Percentiles rank a stretch among this genome's conserved stretches.
These are phyloP conservation scores for Arbacia lixula DNA, from an alignment of 53 echinoderm and acorn worm species.

Conservation along the genomic window DNA sequence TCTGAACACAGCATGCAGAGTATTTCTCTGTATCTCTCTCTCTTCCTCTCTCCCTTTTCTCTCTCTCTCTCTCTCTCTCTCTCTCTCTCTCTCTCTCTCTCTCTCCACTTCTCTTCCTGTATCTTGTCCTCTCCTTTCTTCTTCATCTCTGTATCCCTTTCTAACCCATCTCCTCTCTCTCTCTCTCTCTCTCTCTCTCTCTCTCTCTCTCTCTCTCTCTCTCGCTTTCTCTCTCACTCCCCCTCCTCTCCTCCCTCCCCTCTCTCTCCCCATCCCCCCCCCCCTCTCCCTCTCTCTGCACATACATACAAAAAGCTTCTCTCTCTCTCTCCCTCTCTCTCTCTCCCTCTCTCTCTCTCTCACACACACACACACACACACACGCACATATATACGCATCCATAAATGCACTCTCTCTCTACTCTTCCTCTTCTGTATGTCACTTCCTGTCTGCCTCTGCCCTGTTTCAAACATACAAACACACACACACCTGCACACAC, in stretches of 20 bases:
- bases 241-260: not conserved
- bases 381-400: not conserved
- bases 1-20: too few species aligned
- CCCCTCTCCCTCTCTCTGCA: not conserved
- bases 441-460: too few species aligned
- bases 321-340: not conserved
- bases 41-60: not conserved
- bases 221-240: not conserved
- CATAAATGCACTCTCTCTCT: too few species aligned
- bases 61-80: not conserved
- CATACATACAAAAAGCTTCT: too few species aligned
- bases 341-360: not conserved
- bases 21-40: slow-evolving; percentile 2
- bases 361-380: not conserved
- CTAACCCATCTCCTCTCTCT: not conserved
- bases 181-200: not conserved
- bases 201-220: not conserved
- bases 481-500: not conserved
- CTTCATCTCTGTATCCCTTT: not conserved
- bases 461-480: not conserved
- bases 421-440: too few species aligned
- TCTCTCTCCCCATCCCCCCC: not conserved
- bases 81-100: not conserved
- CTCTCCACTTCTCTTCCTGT: not conserved
- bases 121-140: not conserved